Conservation (phyloP, 1,140 invertebrate genomes). For the Eubasilissa regina region DNA sequence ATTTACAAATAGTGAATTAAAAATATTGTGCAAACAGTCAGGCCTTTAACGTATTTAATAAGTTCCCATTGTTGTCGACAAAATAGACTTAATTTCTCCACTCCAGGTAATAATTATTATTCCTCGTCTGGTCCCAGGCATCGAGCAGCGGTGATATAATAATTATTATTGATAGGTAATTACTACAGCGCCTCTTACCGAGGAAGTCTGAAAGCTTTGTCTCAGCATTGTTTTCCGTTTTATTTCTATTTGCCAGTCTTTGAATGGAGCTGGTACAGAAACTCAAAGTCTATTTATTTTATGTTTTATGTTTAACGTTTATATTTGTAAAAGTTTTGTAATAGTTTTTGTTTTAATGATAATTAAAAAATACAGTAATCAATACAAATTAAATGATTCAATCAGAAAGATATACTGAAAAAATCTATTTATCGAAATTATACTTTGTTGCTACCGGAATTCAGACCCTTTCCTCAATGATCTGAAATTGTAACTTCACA, state of each 20-base stretch:
- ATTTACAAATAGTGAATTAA: too few relatives aligned
- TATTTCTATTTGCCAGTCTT: neutral
- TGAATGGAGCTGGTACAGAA: neutral
- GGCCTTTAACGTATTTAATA: neutral
- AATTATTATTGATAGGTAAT: slow-evolving; percentile 44
- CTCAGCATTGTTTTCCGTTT: neutral
- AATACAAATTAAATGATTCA: too few relatives aligned
- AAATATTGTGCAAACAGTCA: too few relatives aligned
- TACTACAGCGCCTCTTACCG: neutral
- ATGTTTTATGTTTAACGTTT: neutral
- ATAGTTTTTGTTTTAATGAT: too few relatives aligned
- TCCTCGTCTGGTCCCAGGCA: neutral
- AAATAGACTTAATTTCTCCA: neutral
- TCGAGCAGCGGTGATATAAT: neutral
- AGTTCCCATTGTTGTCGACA: neutral
- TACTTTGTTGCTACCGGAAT: too few relatives aligned
- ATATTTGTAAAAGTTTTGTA: too few relatives aligned
- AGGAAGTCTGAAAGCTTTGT: slow-evolving; percentile 22
- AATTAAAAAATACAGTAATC: too few relatives aligned
- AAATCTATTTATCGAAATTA: too few relatives aligned
- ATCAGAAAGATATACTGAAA: too few relatives aligned
- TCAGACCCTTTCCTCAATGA: too few relatives aligned
- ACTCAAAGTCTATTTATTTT: neutral
- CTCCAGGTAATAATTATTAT: slow-evolving; percentile 26
- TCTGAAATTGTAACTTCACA: too few relatives aligned